Evolutionary conservation across 2,888 invertebrate genomes (phyloP).

Genomic region (Brenthis daphne): DNA sequence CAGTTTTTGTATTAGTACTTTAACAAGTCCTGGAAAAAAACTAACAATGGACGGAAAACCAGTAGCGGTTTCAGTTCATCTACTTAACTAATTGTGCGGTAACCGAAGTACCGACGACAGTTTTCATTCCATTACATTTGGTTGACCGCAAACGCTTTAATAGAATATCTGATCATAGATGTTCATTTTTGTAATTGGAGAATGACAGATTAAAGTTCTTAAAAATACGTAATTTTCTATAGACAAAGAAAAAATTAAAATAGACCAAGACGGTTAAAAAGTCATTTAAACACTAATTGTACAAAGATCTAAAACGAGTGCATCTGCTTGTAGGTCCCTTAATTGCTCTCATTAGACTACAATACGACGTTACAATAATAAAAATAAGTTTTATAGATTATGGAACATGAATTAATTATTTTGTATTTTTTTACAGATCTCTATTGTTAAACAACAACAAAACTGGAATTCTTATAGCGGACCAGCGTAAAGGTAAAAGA

Average conservation of each 20-base stretch:
- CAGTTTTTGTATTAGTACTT: neutral
- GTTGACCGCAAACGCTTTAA: constrained; percentile 40
- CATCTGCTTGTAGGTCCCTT: constrained; percentile 7
- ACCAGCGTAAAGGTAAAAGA: constrained; percentile 36
- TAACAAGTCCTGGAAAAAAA: neutral
- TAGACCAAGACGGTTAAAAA: constrained; percentile 20
- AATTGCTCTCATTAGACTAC: constrained; percentile 9
- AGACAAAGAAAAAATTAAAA: constrained; percentile 24
- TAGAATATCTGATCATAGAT: constrained; percentile 11
- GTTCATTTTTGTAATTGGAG: constrained; percentile 3
- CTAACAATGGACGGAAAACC: constrained; percentile 6
- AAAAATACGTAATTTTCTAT: constrained; percentile 20
- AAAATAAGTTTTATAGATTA: neutral
- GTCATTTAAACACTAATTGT: neutral
- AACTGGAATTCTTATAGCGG: constrained; percentile 34
- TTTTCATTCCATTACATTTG: constrained; percentile 42
- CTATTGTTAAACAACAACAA: constrained; percentile 17
- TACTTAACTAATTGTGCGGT: constrained; percentile 34
- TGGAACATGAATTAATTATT: neutral
- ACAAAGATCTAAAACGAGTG: constrained; percentile 5
- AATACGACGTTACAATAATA: neutral
- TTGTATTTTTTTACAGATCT: constrained; percentile 25
- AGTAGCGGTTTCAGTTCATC: constrained; percentile 20
- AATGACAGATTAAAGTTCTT: constrained; percentile 21
- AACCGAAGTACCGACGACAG: constrained; percentile 33